Evolutionary conservation across 2,888 invertebrate species (phyloP).

Genomic region (Crocallis elinguaria): DNA sequence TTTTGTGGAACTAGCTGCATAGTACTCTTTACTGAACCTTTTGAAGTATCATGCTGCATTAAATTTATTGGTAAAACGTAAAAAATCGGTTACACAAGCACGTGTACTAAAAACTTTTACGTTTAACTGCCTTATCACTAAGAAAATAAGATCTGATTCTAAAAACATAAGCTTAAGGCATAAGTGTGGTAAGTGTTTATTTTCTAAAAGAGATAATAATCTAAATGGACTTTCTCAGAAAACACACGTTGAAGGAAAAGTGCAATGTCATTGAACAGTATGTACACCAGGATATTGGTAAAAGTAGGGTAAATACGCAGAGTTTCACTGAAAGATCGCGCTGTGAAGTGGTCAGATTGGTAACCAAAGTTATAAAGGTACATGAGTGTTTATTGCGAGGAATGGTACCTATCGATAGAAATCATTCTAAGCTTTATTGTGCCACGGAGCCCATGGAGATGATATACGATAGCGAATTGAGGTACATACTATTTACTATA

Average conservation of each 20-base stretch:
- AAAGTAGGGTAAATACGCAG: conserved; percentile 15
- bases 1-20: conserved; percentile 7
- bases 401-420: too few species aligned
- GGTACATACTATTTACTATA: too few species aligned
- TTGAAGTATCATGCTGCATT: background rate
- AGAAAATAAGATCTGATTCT: background rate
- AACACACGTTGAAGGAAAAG: conserved; percentile 26
- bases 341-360: background rate
- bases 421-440: too few species aligned
- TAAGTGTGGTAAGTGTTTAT: conserved; percentile 1
- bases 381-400: too few species aligned
- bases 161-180: background rate
- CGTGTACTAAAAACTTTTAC: too few species aligned
- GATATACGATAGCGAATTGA: too few species aligned
- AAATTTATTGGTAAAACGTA: too few species aligned
- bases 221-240: conserved; percentile 35
- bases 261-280: conserved; percentile 27
- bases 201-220: conserved; percentile 22
- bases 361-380: background rate
- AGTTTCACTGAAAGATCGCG: conserved; percentile 1
- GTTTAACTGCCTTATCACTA: background rate
- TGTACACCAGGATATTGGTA: conserved; percentile 26
- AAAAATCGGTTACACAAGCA: too few species aligned
- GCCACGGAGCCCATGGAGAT: too few species aligned
- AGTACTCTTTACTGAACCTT: background rate